Evolutionary conservation across 2,113 vertebrate genomes (phyloP).

Genomic region (Otolemur garnettii): DNA sequence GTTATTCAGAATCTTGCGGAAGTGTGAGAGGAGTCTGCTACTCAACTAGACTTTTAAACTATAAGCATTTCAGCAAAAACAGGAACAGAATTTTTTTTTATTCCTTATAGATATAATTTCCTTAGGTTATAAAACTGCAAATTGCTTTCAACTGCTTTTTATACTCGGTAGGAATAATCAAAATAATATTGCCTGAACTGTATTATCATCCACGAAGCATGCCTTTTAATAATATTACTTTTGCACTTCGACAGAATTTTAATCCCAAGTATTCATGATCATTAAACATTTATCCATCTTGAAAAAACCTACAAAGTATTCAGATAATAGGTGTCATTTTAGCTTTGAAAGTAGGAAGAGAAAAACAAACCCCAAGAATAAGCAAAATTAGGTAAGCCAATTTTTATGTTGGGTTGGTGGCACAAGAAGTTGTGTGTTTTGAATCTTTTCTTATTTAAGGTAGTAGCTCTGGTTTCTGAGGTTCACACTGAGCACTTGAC

Average conservation of each 20-base stretch:
- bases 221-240: constrained; percentile 61
- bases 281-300: constrained; percentile 51
- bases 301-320: neutral
- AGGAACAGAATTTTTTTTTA: neutral
- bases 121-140: constrained; percentile 66
- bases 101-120: constrained; percentile 64
- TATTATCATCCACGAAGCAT: constrained; percentile 43
- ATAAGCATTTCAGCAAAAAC: neutral
- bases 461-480: neutral
- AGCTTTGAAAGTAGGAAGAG: neutral
- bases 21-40: neutral
- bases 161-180: constrained; percentile 62
- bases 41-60: neutral
- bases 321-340: neutral
- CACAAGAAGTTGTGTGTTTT: neutral
- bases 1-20: neutral
- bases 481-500: neutral
- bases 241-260: constrained; percentile 50
- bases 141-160: constrained; percentile 71
- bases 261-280: constrained; percentile 40
- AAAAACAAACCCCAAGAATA: neutral
- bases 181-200: constrained; percentile 65
- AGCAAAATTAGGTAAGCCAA: neutral
- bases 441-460: neutral
- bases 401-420: neutral